A percentile compares a stretch with the other conserved stretches of the same genome.
These are phyloP conservation scores for Danio rerio DNA, from an alignment of 2,113 vertebrate species.

Conservation along the genomic window DNA sequence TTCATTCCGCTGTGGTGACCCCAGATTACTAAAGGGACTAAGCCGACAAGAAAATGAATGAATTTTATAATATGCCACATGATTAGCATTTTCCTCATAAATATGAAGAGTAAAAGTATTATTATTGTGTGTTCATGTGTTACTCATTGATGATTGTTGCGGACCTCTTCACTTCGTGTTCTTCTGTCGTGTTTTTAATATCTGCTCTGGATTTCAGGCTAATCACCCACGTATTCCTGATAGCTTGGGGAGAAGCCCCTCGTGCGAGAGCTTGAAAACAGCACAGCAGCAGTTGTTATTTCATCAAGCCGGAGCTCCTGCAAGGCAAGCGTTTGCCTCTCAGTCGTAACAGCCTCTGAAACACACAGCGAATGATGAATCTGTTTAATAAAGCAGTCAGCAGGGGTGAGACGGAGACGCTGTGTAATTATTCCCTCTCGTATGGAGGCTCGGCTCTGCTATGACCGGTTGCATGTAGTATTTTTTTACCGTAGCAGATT, in stretches of 20 bases:
- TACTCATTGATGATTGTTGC: neutral
- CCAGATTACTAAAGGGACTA: too few relatives aligned
- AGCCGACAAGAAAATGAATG: too few relatives aligned
- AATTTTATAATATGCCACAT: neutral
- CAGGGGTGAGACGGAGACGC: conserved; percentile 8
- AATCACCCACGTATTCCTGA: conserved; percentile 63
- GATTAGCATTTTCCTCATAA: neutral
- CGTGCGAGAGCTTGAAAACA: conserved; percentile 4
- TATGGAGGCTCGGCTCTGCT: neutral
- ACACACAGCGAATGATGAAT: conserved; percentile 40
- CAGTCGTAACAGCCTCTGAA: conserved; percentile 25
- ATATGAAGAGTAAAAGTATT: neutral
- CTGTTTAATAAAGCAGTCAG: conserved; percentile 45
- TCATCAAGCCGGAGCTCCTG: conserved; percentile 57
- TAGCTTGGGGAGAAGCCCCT: conserved; percentile 59
- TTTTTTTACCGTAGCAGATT: too few relatives aligned
- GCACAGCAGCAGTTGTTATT: conserved; percentile 60
- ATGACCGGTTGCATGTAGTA: too few relatives aligned
- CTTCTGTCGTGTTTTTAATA: conserved; percentile 50
- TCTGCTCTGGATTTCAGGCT: conserved; percentile 65
- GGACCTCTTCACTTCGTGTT: neutral
- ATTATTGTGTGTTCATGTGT: neutral
- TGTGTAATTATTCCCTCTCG: conserved; percentile 16
- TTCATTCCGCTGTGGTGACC: too few relatives aligned
- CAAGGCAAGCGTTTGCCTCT: conserved; percentile 40